These are phyloP conservation scores for Syrmaticus mikado DNA, from an alignment of 2,113 vertebrate species.

Conservation along the genomic window DNA sequence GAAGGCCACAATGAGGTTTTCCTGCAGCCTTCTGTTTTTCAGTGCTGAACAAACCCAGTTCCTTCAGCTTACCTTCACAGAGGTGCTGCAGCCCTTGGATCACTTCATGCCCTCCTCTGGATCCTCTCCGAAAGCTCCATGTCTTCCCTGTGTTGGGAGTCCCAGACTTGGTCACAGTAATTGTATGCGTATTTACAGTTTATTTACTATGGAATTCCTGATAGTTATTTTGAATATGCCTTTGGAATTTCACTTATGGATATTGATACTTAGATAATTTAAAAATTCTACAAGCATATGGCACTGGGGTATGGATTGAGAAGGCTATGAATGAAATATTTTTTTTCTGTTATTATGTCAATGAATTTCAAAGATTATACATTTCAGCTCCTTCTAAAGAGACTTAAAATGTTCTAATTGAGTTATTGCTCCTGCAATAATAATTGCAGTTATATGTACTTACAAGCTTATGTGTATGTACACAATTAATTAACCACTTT, in stretches of 20 bases:
- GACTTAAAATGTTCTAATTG: not conserved
- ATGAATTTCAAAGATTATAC: not conserved
- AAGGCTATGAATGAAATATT: not conserved
- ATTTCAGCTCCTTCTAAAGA: not conserved
- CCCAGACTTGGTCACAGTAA: no score
- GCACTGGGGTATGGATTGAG: fast-evolving
- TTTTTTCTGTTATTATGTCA: not conserved
- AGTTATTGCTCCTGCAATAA: not conserved
- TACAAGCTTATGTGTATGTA: not conserved
- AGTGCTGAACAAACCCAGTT: no score
- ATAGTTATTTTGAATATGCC: not conserved
- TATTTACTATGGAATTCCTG: not conserved
- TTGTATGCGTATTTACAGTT: not conserved
- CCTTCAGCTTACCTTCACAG: no score
- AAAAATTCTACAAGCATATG: not conserved
- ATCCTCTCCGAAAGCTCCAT: no score
- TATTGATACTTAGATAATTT: not conserved
- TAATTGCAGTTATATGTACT: not conserved
- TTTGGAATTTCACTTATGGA: not conserved
- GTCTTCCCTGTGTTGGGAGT: no score
- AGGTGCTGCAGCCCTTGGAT: no score
- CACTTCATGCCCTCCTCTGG: no score
- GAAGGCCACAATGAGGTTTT: no score
- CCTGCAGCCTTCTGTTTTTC: no score
- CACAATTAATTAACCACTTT: not conserved